Conservation (phyloP, 2,888 invertebrate genomes). For the Scaptomyza caliginosa region DNA sequence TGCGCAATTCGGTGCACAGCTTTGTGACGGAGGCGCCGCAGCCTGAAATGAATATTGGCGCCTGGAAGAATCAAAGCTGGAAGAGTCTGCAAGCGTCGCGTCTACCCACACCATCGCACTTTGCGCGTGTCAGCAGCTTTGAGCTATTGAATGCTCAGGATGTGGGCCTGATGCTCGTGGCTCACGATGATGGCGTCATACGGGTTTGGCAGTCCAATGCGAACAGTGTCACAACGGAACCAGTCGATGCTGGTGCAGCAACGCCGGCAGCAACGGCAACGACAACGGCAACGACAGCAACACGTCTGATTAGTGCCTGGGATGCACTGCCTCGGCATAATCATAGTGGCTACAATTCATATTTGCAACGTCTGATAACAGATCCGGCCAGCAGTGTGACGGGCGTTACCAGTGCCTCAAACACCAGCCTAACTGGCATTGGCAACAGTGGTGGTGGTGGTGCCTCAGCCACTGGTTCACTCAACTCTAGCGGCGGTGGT, state of each 20-base stretch:
- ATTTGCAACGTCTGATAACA: slow-evolving; percentile 24
- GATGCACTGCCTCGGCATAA: slow-evolving; percentile 87
- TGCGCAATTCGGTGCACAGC: slow-evolving; percentile 74
- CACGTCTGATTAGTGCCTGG: slow-evolving; percentile 91
- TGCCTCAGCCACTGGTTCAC: background rate
- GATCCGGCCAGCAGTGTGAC: slow-evolving; percentile 9
- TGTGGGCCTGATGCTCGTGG: slow-evolving; percentile 88
- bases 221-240: background rate
- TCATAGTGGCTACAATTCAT: slow-evolving; percentile 28
- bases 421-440: slow-evolving; percentile 3
- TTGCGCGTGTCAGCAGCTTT: slow-evolving; percentile 90
- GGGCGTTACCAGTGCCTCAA: background rate
- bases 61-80: background rate
- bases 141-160: slow-evolving; percentile 95
- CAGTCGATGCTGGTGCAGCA: background rate
- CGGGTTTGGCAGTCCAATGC: slow-evolving; percentile 82
- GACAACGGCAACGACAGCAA: slow-evolving; percentile 75
- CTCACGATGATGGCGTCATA: slow-evolving; percentile 89
- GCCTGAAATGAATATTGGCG: background rate
- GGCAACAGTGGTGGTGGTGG: background rate
- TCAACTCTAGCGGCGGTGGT: background rate
- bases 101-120: slow-evolving; percentile 12
- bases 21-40: slow-evolving; percentile 56
- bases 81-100: background rate
- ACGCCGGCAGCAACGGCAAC: background rate